Conservation (phyloP, 64 coral and sea anemone species). For the Porites australiensis region DNA sequence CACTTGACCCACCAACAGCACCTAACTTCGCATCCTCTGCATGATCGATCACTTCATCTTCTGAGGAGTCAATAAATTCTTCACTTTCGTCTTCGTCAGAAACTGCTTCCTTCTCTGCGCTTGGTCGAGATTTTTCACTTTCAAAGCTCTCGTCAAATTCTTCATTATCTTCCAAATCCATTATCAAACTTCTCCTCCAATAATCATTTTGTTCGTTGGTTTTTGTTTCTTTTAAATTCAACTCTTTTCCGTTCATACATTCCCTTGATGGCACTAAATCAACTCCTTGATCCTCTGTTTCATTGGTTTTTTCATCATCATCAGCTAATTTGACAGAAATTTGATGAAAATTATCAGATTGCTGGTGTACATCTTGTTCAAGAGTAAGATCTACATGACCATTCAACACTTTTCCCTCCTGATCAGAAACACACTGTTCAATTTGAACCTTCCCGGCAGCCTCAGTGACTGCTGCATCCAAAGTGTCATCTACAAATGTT, state of each 20-base stretch:
- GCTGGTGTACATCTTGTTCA: neutral
- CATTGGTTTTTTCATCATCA: too few species aligned
- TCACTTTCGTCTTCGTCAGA: slow-evolving; percentile 68
- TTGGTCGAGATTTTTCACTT: slow-evolving; percentile 54
- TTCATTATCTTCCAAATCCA: slow-evolving; percentile 84
- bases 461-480: neutral
- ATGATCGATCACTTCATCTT: slow-evolving; percentile 95
- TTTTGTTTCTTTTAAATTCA: neutral
- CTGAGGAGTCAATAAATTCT: slow-evolving; percentile 87
- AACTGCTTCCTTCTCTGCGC: neutral
- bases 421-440: neutral
- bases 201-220: neutral
- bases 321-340: neutral
- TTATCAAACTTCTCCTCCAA: slow-evolving; percentile 85
- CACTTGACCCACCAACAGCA: slow-evolving; percentile 76
- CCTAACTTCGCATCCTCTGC: slow-evolving; percentile 84
- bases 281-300: neutral
- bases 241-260: neutral
- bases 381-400: slow-evolving; percentile 14
- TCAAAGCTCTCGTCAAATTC: slow-evolving; percentile 80
- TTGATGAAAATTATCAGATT: neutral
- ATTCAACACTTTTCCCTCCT: neutral
- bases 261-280: neutral
- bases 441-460: neutral
- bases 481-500: neutral